phyloP scores from a whole-genome alignment of 92 coral and sea anemone species.

The Zoanthus solanderi region DNA sequence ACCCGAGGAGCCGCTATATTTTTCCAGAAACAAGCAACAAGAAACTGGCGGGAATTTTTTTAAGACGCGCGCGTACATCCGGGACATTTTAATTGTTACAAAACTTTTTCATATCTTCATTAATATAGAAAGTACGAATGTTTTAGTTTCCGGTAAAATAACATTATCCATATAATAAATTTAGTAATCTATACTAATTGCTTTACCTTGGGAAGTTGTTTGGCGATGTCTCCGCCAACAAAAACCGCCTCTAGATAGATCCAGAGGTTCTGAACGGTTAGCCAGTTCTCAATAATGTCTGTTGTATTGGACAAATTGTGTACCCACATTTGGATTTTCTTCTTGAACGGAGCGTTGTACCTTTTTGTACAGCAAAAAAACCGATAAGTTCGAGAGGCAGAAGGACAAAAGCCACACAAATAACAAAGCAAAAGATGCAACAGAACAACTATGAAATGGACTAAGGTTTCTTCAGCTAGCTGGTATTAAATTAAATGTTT shows the following conservation, averaged over 20 bases:
- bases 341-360: slow-evolving; percentile 90
- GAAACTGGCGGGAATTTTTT: too few species aligned
- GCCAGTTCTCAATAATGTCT: slow-evolving; percentile 92
- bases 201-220: slow-evolving; percentile 85
- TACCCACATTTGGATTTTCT: slow-evolving; percentile 87
- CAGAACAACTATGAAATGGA: too few species aligned
- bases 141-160: too few species aligned
- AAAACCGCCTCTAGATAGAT: slow-evolving; percentile 91
- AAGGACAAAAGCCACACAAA: neutral
- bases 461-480: too few species aligned
- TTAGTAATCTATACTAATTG: neutral
- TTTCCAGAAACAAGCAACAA: too few species aligned
- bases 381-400: neutral
- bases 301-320: slow-evolving; percentile 90
- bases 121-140: too few species aligned
- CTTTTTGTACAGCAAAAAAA: slow-evolving; percentile 15
- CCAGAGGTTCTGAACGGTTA: slow-evolving; percentile 91
- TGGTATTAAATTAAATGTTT: too few species aligned
- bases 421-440: neutral
- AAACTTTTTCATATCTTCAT: too few species aligned
- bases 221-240: slow-evolving; percentile 92
- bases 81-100: too few species aligned
- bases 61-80: too few species aligned
- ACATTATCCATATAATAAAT: too few species aligned
- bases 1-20: too few species aligned